These are phyloP conservation scores for Microchrysa polita DNA, from an alignment of 2,888 invertebrate genomes.

Conservation along the genomic window DNA sequence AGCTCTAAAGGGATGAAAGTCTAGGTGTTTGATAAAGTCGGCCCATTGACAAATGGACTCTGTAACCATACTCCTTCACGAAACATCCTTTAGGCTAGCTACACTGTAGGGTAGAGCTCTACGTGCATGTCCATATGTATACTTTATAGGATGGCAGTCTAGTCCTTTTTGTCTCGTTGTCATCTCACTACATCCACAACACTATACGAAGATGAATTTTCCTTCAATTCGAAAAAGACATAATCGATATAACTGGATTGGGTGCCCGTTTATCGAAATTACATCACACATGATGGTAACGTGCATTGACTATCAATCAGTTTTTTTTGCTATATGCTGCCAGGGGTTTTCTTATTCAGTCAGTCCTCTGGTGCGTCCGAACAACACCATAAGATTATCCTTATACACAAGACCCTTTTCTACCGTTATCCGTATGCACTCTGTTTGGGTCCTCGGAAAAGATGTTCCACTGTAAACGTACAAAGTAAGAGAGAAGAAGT, in stretches of 20 bases:
- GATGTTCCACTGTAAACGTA: background rate
- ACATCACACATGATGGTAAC: slow-evolving; percentile 49
- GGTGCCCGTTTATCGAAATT: slow-evolving; percentile 48
- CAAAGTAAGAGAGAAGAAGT: too few species aligned
- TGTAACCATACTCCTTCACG: background rate
- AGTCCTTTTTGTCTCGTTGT: too few species aligned
- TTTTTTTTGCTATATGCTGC: slow-evolving; percentile 18
- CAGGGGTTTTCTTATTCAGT: background rate
- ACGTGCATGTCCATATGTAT: background rate
- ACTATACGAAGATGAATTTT: slow-evolving; percentile 33
- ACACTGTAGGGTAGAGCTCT: too few species aligned
- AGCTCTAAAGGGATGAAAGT: background rate
- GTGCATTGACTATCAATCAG: slow-evolving; percentile 49
- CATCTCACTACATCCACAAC: too few species aligned
- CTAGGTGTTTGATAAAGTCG: slow-evolving; percentile 24
- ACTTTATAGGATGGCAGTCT: too few species aligned
- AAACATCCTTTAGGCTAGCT: too few species aligned
- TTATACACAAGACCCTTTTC: background rate
- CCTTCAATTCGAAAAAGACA: slow-evolving; percentile 35
- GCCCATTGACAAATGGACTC: slow-evolving; percentile 29
- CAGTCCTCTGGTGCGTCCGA: background rate
- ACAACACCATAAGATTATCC: background rate
- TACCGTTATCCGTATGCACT: too few species aligned
- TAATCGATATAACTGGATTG: slow-evolving; percentile 44
- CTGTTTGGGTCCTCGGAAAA: too few species aligned